Evolutionary conservation across 2,797 vertebrate genomes (phyloP), one percentile per base, ranked within the genome.

Genomic region (Galagoides demidoff): DNA sequence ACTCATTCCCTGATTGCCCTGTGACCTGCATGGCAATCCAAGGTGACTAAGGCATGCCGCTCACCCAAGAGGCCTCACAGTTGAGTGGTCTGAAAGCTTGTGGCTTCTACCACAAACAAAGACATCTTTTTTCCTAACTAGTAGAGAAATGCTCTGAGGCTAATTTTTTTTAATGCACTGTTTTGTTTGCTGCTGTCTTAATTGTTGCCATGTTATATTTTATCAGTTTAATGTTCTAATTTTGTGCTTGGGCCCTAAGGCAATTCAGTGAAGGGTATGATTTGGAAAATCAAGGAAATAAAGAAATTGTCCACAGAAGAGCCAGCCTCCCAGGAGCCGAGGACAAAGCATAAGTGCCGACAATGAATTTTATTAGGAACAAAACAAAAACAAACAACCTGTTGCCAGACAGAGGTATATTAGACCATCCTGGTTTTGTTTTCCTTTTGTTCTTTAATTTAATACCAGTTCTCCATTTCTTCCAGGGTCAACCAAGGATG

Each of bases 161-260:
- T 61, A n/a, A 43, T 77, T 61, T 81, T 93, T 94, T 90, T 86
- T 70, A 86, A 95, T 84, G 70, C 57, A n/a, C 39, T 92, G 86
- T 92, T 96, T 95, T 95, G 92, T 96, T 96, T 96, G 90, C 87
- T 82, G 39, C 79, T 89, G 59, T 82, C 96, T 97, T 95, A 92
- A 97, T 95, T 91, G 95, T 95, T 95, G 79, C 96, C 71, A 77
- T 93, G 96, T 91, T 96, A 82, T 95, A 96, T 95, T 95, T 96
- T 90, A 97, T 96, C 94, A 87, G 96, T 78, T 96, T 96, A 96
- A 96, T 96, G 95, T 96, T 96, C 96, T 95, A 97, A 96, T 96
- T 97, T 94, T 89, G 89, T 93, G 86, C 95, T 95, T 96, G 86
- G 85, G 84, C 84, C 96, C 84, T 25, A 45, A 96, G 91, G 96